Conservation (phyloP, 2,888 invertebrate species). For the Thelaira solivaga region DNA sequence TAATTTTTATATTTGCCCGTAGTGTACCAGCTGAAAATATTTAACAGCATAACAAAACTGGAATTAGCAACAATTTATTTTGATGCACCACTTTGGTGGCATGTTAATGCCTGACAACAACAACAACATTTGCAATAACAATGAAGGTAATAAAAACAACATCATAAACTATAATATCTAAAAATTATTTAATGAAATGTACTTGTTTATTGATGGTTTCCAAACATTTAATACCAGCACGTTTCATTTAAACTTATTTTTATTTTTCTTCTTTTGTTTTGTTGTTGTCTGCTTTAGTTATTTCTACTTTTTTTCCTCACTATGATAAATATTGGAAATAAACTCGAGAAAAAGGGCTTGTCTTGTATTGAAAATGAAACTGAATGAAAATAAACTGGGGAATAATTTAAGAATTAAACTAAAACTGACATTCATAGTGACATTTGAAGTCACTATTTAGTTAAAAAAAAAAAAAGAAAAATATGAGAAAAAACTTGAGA, state of each 20-base stretch:
- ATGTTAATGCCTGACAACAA: conserved; percentile 34
- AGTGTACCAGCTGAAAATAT: background rate
- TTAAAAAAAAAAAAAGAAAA: background rate
- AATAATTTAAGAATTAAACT: conserved; percentile 50
- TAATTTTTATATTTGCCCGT: background rate
- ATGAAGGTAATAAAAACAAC: background rate
- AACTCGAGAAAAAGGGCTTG: conserved; percentile 56
- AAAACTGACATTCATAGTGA: conserved; percentile 62
- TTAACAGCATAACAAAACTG: background rate
- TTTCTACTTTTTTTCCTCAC: conserved; percentile 22
- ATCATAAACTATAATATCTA: conserved; percentile 5
- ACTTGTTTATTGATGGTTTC: conserved; percentile 57
- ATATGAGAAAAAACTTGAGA: no score
- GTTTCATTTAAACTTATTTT: conserved; percentile 26
- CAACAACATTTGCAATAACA: background rate
- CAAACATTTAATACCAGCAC: conserved; percentile 59
- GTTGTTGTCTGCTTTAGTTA: no score
- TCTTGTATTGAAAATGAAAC: background rate
- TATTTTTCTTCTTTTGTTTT: background rate
- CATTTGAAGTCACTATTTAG: conserved; percentile 51
- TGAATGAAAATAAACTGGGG: background rate
- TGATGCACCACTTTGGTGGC: conserved; percentile 56
- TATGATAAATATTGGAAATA: conserved; percentile 18
- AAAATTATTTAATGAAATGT: conserved; percentile 53
- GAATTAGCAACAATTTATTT: background rate